These are phyloP conservation scores for Poeciliopsis infans DNA, from an alignment of 2,797 vertebrate species.

Conservation along the genomic window DNA sequence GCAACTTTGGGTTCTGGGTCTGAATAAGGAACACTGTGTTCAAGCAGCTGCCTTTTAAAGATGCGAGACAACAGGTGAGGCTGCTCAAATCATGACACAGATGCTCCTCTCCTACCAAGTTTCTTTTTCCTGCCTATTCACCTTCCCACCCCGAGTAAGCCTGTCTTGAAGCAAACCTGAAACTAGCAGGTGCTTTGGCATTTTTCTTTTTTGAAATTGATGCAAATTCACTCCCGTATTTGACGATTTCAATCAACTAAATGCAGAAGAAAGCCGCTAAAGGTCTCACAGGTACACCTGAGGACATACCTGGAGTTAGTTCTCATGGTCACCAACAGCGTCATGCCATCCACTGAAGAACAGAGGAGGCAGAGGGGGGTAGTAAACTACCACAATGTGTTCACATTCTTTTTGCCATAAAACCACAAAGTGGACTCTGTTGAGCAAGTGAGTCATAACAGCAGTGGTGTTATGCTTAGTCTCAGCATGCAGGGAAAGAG, in stretches of 20 bases:
- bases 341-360: slow-evolving; percentile 46
- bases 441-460: slow-evolving; percentile 78
- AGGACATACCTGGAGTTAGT: not conserved
- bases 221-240: slow-evolving; percentile 36
- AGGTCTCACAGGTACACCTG: not conserved
- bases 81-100: slow-evolving; percentile 66
- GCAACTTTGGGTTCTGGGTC: slow-evolving; percentile 58
- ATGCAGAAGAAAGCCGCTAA: slow-evolving; percentile 12
- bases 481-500: slow-evolving; percentile 66
- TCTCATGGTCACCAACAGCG: not conserved
- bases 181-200: slow-evolving; percentile 62
- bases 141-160: slow-evolving; percentile 31
- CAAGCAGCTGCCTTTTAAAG: slow-evolving; percentile 72
- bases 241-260: not conserved
- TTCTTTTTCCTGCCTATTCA: slow-evolving; percentile 38
- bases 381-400: slow-evolving; percentile 62
- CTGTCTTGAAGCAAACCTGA: slow-evolving; percentile 30
- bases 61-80: slow-evolving; percentile 80
- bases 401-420: slow-evolving; percentile 77
- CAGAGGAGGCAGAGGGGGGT: not conserved
- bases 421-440: slow-evolving; percentile 81
- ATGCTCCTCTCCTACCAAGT: slow-evolving; percentile 47
- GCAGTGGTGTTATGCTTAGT: slow-evolving; percentile 79
- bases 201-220: slow-evolving; percentile 17
- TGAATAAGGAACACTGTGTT: slow-evolving; percentile 59